These are phyloP conservation scores for Enteromius paludinosus DNA, from an alignment of 2,797 vertebrate species.

Conservation along the genomic window DNA sequence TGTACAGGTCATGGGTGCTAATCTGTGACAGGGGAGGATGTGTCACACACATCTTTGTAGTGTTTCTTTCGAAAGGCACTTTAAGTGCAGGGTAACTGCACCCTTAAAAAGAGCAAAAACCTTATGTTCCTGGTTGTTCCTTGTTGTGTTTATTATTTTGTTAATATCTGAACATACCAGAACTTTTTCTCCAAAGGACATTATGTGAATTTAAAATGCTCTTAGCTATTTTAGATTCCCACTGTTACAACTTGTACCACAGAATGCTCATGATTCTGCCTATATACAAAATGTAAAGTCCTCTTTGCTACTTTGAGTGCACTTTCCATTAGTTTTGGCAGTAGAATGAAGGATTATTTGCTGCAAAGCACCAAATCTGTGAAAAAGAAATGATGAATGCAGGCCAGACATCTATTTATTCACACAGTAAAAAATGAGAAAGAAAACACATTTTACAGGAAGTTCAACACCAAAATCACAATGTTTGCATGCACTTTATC, in stretches of 20 bases:
- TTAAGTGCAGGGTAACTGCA: background rate
- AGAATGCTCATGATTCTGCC: background rate
- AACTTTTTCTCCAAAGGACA: background rate
- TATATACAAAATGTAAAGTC: background rate
- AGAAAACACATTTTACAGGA: conserved; percentile 38
- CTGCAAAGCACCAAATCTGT: conserved; percentile 15
- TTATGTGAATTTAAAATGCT: background rate
- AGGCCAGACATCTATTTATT: conserved; percentile 47
- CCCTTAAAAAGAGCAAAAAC: conserved; percentile 10
- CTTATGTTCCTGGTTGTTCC: conserved; percentile 5
- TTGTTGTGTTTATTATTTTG: conserved; percentile 11
- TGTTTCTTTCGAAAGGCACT: conserved; percentile 1
- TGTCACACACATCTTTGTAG: conserved; percentile 1
- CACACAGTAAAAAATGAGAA: conserved; percentile 37
- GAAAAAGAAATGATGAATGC: conserved; percentile 15
- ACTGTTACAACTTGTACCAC: background rate
- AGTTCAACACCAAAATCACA: conserved; percentile 37
- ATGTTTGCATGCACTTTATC: conserved; percentile 43
- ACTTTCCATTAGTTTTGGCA: background rate
- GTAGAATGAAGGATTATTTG: conserved; percentile 19
- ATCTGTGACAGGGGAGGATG: conserved; percentile 23
- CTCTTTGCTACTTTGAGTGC: background rate
- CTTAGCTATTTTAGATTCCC: conserved; percentile 5
- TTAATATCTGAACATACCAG: background rate
- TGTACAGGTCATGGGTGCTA: conserved; percentile 11